A percentile compares a stretch with the other conserved stretches of the same genome.
phyloP scores from a whole-genome alignment of 2,888 invertebrate genomes.

The Rutpela maculata region DNA sequence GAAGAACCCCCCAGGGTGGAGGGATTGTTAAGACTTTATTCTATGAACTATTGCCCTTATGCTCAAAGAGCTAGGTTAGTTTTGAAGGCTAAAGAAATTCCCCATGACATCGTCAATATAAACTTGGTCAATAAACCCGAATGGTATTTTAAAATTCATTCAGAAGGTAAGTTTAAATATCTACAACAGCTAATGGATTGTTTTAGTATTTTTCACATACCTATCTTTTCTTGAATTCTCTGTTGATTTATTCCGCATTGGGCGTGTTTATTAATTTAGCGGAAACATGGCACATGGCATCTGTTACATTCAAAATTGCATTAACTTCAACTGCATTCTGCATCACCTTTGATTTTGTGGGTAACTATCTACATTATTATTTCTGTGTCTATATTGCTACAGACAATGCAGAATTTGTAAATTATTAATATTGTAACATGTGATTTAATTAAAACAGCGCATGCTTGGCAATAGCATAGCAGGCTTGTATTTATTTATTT shows the following conservation, averaged over 20 bases:
- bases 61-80: slow-evolving; percentile 86
- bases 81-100: slow-evolving; percentile 85
- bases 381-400: too few relatives aligned
- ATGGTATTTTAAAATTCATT: slow-evolving; percentile 84
- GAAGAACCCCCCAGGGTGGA: slow-evolving; percentile 78
- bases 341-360: too few relatives aligned
- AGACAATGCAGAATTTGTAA: too few relatives aligned
- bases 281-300: too few relatives aligned
- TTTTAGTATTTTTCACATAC: neutral
- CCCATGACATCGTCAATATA: slow-evolving; percentile 84
- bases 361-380: too few relatives aligned
- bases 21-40: slow-evolving; percentile 84
- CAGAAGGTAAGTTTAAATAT: slow-evolving; percentile 73
- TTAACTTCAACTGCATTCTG: too few relatives aligned
- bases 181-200: neutral
- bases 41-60: slow-evolving; percentile 91
- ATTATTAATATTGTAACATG: too few relatives aligned
- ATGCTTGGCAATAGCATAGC: too few relatives aligned
- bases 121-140: slow-evolving; percentile 88
- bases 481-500: too few relatives aligned
- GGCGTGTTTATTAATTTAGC: too few relatives aligned
- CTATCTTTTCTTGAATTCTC: neutral
- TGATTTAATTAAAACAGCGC: too few relatives aligned
- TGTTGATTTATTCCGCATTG: neutral
- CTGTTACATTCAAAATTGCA: too few relatives aligned